Base-by-base conservation (phyloP, 2,113 vertebrate genomes). In the Corythoichthys intestinalis region DNA sequence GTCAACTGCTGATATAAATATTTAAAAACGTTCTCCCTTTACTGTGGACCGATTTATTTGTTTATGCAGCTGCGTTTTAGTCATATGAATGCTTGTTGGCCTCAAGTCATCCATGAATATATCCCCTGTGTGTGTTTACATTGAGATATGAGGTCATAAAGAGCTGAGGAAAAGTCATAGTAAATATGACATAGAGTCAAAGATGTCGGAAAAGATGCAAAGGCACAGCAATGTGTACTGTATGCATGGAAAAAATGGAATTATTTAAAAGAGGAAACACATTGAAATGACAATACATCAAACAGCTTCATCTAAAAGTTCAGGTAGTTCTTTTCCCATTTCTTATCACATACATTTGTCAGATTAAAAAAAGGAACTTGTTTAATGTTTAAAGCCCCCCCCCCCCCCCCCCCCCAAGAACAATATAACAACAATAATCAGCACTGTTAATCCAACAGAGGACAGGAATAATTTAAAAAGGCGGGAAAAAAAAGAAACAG, bases 381-480 rank as follows among this genome's bases (percentile, higher is more conserved):
- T 80, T 82, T 4, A 34, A 83, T 66, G 20, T 28, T 28, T 28
- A 28, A 28, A 28, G 1, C 20, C 20, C 20, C 20, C 20, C 20
- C 20, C 20, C 20, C 20, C 20, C 20, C 20, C 20, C 4, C 49
- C 58, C 73, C 65, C 67, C 66, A 76, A 81, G 75, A 88, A 87
- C 78, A 88, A 85, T 80, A 83, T 75, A 89, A 86, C 79, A 89
- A 88, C 83, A 89, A 89, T 86, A 83, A 85, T 83, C 75, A 79
- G 79, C 85, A 84, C 69, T 75, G 73, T 82, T 89, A 86, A 84
- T 76, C 84, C 83, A 90, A 88, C 76, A 76, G 77, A 89, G 77
- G 71, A 71, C 77, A 73, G 72, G 87, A 91, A 91, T 89, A 89
- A 88, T 83, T 90, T 88, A 91, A 88, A 90, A 87, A 81, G 50